Evolutionary conservation across 2,113 vertebrate species (phyloP).

Genomic region (Laticauda laticaudata): DNA sequence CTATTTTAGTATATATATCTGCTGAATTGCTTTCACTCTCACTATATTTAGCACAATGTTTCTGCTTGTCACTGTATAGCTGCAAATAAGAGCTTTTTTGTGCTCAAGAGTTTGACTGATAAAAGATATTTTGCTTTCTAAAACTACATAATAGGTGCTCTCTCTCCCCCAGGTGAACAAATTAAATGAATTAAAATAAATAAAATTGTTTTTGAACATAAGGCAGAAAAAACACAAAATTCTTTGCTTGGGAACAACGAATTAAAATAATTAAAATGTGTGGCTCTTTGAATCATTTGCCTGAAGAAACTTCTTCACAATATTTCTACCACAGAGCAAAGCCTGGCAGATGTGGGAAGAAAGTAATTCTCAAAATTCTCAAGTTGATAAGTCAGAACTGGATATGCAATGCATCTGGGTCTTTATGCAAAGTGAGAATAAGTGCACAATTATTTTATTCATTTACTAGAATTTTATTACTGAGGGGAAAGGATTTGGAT

Average conservation of each 20-base stretch:
- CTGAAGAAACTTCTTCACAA: neutral
- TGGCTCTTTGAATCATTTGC: neutral
- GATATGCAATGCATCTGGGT: neutral
- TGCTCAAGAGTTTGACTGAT: neutral
- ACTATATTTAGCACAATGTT: neutral
- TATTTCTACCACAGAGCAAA: neutral
- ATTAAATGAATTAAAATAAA: neutral
- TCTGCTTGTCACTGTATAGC: neutral
- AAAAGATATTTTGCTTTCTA: neutral
- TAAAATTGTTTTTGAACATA: neutral
- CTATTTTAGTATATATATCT: neutral
- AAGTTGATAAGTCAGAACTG: neutral
- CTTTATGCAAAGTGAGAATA: neutral
- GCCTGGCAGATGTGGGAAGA: neutral
- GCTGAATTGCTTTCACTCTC: neutral
- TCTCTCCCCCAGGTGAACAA: neutral
- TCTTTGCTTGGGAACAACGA: neutral
- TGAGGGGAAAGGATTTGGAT: neutral
- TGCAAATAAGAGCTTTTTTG: neutral
- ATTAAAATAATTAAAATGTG: neutral
- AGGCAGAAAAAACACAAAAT: neutral
- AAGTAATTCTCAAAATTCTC: neutral
- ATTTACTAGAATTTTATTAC: neutral
- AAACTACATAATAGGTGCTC: neutral
- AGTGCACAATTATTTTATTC: neutral